Conservation (phyloP, 2,797 vertebrate species). For the Melanotaenia pygmaea region DNA sequence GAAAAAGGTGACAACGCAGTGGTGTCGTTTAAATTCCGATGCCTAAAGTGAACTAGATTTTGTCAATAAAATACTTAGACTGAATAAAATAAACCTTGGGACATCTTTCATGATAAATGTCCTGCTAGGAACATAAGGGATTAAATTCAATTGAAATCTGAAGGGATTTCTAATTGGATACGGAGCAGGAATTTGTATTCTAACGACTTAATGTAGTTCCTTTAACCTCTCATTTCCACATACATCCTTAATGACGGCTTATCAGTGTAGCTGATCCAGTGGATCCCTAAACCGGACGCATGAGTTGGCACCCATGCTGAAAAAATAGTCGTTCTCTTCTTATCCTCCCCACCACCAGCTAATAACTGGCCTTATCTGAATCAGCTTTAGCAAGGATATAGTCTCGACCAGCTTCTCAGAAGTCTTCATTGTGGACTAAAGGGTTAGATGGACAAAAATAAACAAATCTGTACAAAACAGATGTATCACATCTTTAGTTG, state of each 20-base stretch:
- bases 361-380: not conserved
- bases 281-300: not conserved
- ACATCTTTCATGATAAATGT: too few relatives aligned
- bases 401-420: not conserved
- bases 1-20: not conserved
- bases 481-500: constrained; percentile 8
- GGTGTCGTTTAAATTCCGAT: not conserved
- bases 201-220: not conserved
- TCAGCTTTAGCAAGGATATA: not conserved
- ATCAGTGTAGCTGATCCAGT: not conserved
- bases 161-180: not conserved
- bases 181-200: not conserved
- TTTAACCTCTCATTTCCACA: not conserved
- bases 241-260: too few relatives aligned
- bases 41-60: not conserved
- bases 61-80: not conserved
- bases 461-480: not conserved
- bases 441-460: not conserved
- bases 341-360: not conserved
- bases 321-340: not conserved
- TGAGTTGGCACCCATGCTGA: not conserved
- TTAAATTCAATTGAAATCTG: not conserved
- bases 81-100: not conserved
- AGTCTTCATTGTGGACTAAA: not conserved
- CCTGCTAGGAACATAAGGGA: not conserved